Base-by-base conservation (phyloP, 2,888 invertebrate species). In the Ommatoiulus sabulosus region DNA sequence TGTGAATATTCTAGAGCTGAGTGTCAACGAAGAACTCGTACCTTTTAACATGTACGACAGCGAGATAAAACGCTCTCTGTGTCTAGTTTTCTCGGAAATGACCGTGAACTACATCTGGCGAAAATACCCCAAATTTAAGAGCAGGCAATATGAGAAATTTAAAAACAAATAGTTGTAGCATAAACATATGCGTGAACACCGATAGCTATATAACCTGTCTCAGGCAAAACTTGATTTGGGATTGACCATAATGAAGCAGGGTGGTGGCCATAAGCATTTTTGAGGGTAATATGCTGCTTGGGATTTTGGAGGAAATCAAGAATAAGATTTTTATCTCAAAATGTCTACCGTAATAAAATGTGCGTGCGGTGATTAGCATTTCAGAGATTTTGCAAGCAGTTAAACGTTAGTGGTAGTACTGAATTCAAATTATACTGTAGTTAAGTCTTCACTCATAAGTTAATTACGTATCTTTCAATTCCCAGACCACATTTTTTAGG, bases 21-120 rank as follows among this genome's bases (percentile, higher is more conserved):
- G 80, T 80, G 80, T 80, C 80, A 80, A 80, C 80, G 80, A 80
- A 72, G 72, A 72, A 35, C 35, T 80, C 80, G 35, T 80, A 35
- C 80, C 7, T 35, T 80, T 24, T 24, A 35, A 80, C 35, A 80
- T 24, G 24, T 35, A 35, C 10, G 80, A 80, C 80, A 80, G 24
- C 10, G 35, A 80, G 80, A 80, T 80, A 24, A 52, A 80, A 24
- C 80, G 12, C 15, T 52, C 17, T 80, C 0, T 10, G 3, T 12
- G 80, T 80, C 80, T 80, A 15, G 35, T 35, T 20, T 24, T 35
- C 12, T 24, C 12, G 12, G 15, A 80, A 80, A 24, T 80, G 80
- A 35, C 80, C 80, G 80, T 80, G 80, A 80, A 80, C 80, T 80
- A 80, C 80, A 80, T 80, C 24, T 20, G 72, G 24, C 6, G 10